Percentiles rank a stretch among this genome's conserved stretches.
These are phyloP conservation scores for Cyclina sinensis DNA, from an alignment of 1,140 invertebrate genomes.

Conservation along the genomic window DNA sequence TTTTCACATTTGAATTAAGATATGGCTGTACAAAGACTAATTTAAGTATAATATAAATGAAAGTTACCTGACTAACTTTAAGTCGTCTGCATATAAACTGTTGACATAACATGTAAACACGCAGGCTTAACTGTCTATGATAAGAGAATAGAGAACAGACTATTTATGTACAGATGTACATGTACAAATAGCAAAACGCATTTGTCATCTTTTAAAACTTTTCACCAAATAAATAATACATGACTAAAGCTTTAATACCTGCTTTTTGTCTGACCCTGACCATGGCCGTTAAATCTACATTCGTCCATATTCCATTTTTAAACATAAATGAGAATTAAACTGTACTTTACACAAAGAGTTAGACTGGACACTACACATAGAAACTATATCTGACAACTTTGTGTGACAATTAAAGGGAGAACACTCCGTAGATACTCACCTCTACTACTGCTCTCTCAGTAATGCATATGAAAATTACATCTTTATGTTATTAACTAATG, in stretches of 20 bases:
- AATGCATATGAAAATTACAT: no score
- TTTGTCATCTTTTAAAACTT: background rate
- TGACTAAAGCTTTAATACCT: background rate
- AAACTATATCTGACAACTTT: background rate
- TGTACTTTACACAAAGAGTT: background rate
- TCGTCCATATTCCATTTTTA: constrained; percentile 20
- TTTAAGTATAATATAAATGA: no score
- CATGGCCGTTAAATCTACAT: background rate
- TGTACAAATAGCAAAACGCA: background rate
- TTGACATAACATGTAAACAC: no score
- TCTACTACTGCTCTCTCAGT: no score
- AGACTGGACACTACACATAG: background rate
- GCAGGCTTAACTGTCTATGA: no score
- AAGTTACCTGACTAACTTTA: no score
- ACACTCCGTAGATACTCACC: background rate
- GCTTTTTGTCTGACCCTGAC: background rate
- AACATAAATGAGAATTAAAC: background rate
- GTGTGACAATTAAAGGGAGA: constrained; percentile 13
- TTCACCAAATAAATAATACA: background rate
- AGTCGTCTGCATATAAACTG: no score
- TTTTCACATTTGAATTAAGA: no score
- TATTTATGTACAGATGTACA: constrained; percentile 3
- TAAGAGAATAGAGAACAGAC: no score
- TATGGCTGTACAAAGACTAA: no score
- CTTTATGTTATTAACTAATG: no score